Evolutionary conservation across 1,140 invertebrate species (phyloP).

Genomic region (Proctacanthus coquilletti): DNA sequence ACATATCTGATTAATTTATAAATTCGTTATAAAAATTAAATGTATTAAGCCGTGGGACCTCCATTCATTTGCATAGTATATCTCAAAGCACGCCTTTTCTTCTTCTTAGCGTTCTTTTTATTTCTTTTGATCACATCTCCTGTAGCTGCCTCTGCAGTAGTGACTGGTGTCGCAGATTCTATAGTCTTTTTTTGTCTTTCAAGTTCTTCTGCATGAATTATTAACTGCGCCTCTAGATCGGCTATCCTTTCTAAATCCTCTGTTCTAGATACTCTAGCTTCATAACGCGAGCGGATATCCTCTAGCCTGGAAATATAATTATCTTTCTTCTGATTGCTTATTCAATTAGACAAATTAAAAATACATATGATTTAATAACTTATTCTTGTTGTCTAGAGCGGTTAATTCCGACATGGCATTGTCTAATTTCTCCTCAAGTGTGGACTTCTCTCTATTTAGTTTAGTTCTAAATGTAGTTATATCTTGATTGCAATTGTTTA

Average conservation of each 20-base stretch:
- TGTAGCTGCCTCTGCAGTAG: no score
- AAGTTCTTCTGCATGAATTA: background rate
- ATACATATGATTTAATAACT: background rate
- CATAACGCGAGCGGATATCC: background rate
- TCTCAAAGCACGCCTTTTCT: no score
- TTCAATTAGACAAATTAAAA: background rate
- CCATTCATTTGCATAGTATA: no score
- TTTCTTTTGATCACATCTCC: no score
- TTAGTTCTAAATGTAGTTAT: background rate
- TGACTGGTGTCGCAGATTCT: no score
- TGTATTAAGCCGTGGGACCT: no score
- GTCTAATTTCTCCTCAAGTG: background rate
- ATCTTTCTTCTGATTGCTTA: background rate
- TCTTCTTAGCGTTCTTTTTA: no score
- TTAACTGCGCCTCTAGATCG: background rate
- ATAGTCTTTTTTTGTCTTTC: no score
- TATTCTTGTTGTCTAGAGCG: background rate
- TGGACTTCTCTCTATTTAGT: background rate
- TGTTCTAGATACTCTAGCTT: background rate
- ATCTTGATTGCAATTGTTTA: background rate
- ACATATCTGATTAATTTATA: no score
- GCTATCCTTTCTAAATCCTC: background rate
- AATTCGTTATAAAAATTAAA: no score
- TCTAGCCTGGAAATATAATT: background rate
- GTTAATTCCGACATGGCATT: background rate